phyloP scores from a whole-genome alignment of 2,888 invertebrate genomes.

The Nemotelus nigrinus region DNA sequence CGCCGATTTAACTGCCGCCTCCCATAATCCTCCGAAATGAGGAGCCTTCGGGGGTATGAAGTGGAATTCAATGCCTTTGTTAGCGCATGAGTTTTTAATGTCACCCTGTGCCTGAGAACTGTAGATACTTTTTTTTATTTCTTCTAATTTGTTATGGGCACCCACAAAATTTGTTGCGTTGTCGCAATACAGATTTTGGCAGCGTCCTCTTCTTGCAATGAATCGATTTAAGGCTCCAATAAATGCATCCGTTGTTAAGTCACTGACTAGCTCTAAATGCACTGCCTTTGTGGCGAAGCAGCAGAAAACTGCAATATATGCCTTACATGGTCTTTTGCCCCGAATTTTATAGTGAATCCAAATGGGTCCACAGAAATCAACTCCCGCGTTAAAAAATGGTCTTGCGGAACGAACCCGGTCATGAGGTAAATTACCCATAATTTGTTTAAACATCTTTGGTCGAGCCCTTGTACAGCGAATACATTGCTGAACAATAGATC shows the following conservation, averaged over 20 bases:
- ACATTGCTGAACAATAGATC: slow-evolving; percentile 49
- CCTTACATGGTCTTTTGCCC: slow-evolving; percentile 43
- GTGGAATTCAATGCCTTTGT: too few relatives aligned
- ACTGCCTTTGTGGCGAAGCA: slow-evolving; percentile 49
- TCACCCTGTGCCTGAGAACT: too few relatives aligned
- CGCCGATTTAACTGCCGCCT: too few relatives aligned
- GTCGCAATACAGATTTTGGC: slow-evolving; percentile 43
- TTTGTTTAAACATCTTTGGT: slow-evolving; percentile 47
- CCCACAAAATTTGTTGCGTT: slow-evolving; percentile 48
- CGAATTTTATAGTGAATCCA: slow-evolving; percentile 34
- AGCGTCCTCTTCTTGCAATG: slow-evolving; percentile 42
- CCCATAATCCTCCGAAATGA: too few relatives aligned
- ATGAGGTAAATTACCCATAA: slow-evolving; percentile 55
- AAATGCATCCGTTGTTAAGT: too few relatives aligned
- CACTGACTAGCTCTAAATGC: slow-evolving; percentile 46
- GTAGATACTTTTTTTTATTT: too few relatives aligned
- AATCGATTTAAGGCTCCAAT: slow-evolving; percentile 49
- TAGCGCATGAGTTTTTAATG: too few relatives aligned
- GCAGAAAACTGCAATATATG: slow-evolving; percentile 49
- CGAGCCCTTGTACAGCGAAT: slow-evolving; percentile 49
- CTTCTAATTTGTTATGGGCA: slow-evolving; percentile 23
- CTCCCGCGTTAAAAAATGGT: slow-evolving; percentile 45
- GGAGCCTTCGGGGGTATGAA: too few relatives aligned
- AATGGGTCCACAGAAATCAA: slow-evolving; percentile 46
- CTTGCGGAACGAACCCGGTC: slow-evolving; percentile 44